Percentiles rank a stretch among this genome's conserved stretches.
phyloP scores from a whole-genome alignment of 2,797 vertebrate species.

The Danio choprae region DNA sequence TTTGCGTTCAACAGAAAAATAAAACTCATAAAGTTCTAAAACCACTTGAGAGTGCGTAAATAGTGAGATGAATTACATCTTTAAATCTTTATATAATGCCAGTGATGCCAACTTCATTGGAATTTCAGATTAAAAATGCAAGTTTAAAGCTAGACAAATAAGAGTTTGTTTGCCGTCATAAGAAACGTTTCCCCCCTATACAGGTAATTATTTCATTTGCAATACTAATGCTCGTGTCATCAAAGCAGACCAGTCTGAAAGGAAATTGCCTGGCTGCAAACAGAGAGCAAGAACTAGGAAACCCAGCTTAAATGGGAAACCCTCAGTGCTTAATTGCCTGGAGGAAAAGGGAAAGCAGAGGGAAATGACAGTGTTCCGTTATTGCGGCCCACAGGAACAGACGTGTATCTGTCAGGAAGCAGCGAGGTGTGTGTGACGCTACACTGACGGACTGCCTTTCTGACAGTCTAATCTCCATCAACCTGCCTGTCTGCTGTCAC shows the following conservation, averaged over 20 bases:
- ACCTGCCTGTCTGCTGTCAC: slow-evolving; percentile 52
- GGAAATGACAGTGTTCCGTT: slow-evolving; percentile 56
- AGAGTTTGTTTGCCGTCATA: neutral
- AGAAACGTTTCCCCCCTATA: slow-evolving; percentile 20
- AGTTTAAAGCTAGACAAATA: neutral
- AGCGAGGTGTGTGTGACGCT: slow-evolving; percentile 62
- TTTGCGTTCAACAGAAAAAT: too few species aligned
- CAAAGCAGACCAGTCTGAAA: slow-evolving; percentile 11
- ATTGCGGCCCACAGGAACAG: slow-evolving; percentile 43
- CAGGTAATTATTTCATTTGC: slow-evolving; percentile 24
- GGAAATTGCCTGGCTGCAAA: slow-evolving; percentile 9
- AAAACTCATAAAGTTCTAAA: too few species aligned
- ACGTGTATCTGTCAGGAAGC: slow-evolving; percentile 62
- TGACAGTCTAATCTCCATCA: slow-evolving; percentile 63
- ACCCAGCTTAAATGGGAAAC: slow-evolving; percentile 40
- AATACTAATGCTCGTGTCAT: slow-evolving; percentile 19
- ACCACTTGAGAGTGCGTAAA: too few species aligned
- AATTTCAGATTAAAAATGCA: neutral
- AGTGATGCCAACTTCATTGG: neutral
- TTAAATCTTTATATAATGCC: neutral
- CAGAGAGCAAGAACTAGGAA: slow-evolving; percentile 26
- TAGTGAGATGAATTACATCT: too few species aligned
- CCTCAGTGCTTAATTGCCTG: slow-evolving; percentile 55
- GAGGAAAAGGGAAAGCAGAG: slow-evolving; percentile 44
- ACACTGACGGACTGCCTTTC: slow-evolving; percentile 56